Base-by-base conservation (phyloP, 1,140 invertebrate species). In the Ceratina japonica region DNA sequence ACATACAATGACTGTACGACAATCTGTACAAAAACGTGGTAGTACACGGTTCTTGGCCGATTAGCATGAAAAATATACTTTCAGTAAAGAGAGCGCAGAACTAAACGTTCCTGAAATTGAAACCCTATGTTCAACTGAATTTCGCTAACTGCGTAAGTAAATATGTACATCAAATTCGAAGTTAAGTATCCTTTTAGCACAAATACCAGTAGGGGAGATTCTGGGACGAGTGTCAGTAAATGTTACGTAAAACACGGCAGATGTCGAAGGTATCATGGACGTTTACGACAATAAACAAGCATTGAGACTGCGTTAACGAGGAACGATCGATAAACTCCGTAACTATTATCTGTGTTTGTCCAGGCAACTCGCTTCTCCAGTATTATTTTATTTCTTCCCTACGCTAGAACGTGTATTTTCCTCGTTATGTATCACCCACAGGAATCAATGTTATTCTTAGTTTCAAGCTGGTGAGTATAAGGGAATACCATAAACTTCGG, bases 281-380 rank as follows among this genome's bases (percentile, higher is more conserved):
- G 66, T 77, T 24, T 54, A 51, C 15, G 27, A 71, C 62, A 69
- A 77, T 63, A 77, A 63, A n/a, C 22, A 27, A 8, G 10, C n/a
- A 37, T 24, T 18, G 16, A 7, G 24, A 15, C 59, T 27, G n/a
- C 62, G 62, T 56, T 54, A 64, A 63, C 68, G 27, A 62, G 20
- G 54, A 27, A 12, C 59, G 59, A 72, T 72, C 68, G 16, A 78
- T 78, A 72, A 78, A 8, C 3, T 31, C 2, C 4, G 8, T 22
- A 8, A 1, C n/a, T 44, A 31, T 74, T 79, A 79, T 79, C 62
- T 79, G 22, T 79, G 62, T 79, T 79, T 74, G n/a, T 66, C 51
- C 77, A 74, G 27, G 20, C 51, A 24, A 63, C 24, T 73, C 18
- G 64, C 70, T 37, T 49, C 44, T 13, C 61, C 37, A 44, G 31